These are phyloP conservation scores for Entomobrya proxima DNA, from an alignment of 2,888 invertebrate genomes.

Conservation along the genomic window DNA sequence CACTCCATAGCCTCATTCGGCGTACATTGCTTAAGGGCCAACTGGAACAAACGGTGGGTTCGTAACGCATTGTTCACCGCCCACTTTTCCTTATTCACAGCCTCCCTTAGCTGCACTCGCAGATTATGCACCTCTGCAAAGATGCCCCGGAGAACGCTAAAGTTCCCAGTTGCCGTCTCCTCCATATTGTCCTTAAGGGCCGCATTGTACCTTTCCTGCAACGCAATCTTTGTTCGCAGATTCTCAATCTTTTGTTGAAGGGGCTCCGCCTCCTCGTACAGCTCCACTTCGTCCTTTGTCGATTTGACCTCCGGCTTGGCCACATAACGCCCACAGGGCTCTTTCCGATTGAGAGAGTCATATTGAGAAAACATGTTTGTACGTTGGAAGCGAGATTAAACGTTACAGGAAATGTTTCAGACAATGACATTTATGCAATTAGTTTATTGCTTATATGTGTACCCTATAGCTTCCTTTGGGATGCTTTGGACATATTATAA, in stretches of 20 bases:
- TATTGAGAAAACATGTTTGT: constrained; percentile 2
- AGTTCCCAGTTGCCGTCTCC: constrained; percentile 57
- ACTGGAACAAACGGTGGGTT: constrained; percentile 65
- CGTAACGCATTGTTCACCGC: constrained; percentile 72
- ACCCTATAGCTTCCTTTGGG: no score
- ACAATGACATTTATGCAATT: no score
- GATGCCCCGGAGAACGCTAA: constrained; percentile 61
- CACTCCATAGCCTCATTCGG: constrained; percentile 64
- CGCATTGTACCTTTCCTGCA: constrained; percentile 72
- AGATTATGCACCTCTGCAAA: constrained; percentile 57
- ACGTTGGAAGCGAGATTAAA: no score
- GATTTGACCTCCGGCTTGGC: constrained; percentile 54
- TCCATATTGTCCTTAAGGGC: constrained; percentile 70
- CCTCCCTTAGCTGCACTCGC: constrained; percentile 62
- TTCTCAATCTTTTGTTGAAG: constrained; percentile 72
- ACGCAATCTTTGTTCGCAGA: constrained; percentile 69
- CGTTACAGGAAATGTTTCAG: no score
- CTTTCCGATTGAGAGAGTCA: no score
- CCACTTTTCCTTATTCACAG: constrained; percentile 66
- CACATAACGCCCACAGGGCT: constrained; percentile 59
- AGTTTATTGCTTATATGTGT: no score
- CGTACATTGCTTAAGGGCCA: constrained; percentile 47
- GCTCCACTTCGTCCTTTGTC: constrained; percentile 18
- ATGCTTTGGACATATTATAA: no score
- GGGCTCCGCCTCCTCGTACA: constrained; percentile 63